Conservation (phyloP, 2,113 vertebrate species). For the Columbina picui region DNA sequence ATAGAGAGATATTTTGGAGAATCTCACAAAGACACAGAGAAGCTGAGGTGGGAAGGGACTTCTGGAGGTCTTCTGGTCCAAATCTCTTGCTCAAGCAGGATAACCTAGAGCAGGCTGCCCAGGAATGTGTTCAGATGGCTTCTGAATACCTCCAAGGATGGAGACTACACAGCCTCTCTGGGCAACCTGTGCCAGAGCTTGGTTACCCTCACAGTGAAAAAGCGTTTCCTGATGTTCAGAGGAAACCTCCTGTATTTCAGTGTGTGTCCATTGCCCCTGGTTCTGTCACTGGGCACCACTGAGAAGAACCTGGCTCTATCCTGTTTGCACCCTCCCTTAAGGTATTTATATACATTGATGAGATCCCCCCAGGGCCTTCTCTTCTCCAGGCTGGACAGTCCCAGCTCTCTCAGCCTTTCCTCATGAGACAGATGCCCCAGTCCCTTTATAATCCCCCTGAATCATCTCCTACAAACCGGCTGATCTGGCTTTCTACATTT, state of each 20-base stretch:
- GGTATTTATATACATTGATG: not conserved
- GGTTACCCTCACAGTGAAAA: not conserved
- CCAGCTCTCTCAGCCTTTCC: not conserved
- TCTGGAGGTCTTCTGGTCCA: not conserved
- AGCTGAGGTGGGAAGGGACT: not conserved
- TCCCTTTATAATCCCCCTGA: not conserved
- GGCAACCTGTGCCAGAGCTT: not conserved
- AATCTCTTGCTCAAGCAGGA: not conserved
- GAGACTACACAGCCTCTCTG: not conserved
- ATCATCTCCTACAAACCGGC: not conserved
- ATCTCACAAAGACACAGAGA: not conserved
- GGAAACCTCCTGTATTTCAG: not conserved
- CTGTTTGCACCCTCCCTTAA: not conserved
- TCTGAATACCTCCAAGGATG: not conserved
- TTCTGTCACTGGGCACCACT: no score
- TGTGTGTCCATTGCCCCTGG: no score
- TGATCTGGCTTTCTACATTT: not conserved
- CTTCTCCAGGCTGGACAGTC: not conserved
- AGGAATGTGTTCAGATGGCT: rapidly evolving
- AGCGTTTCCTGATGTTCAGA: not conserved
- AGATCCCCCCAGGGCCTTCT: not conserved
- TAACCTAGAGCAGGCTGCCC: not conserved
- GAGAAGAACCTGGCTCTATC: not conserved
- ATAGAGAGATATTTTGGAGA: not conserved
- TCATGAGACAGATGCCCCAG: not conserved